Evolutionary conservation across 2,113 vertebrate genomes (phyloP), one percentile per base, ranked within the genome.

Genomic region (Nycticryphes semicollaris): DNA sequence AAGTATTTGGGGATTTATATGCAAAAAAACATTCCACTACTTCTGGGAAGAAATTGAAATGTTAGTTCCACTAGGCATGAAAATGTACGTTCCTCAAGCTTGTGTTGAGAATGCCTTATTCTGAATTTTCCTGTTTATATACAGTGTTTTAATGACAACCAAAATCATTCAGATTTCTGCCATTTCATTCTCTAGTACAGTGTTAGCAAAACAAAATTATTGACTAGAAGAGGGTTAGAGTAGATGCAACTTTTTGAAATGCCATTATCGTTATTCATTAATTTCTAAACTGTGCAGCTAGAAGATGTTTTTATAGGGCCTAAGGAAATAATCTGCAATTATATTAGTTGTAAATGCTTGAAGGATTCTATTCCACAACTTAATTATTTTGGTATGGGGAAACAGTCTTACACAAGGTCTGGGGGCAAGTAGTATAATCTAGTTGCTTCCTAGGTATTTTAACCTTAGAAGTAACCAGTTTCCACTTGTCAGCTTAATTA

Each of bases 71-170:
- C 88, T 87, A 85, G 67, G 91, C 95, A 93, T 95, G 96, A 93
- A 97, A 94, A 87, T 23, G n/a, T 93, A 97, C 28, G 24, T 89
- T 97, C 84, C 92, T 96, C 95, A 94, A 97, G 94, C 69, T 96
- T 97, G 33, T 94, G 73, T 96, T 91, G 84, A 97, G 94, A 98
- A 98, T 98, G 97, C 97, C 97, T 98, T 98, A 98, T 93, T 95
- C 91, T 95, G 96, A 94, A 81, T 92, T 95, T 93, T 93, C 94
- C 93, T 97, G 82, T 96, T 98, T 98, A 85, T 97, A 96, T 95
- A 97, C 24, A 95, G 37, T 95, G 94, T 94, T 95, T 98, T 98
- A 97, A 91, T 88, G 90, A 93, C 79, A 97, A 94, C 70, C 64
- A 93, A 96, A 97, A 96, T 96, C 79, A 47, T 39, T 95, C 72